Base-by-base conservation (phyloP, 2,888 invertebrate genomes). In the Acronicta alni region DNA sequence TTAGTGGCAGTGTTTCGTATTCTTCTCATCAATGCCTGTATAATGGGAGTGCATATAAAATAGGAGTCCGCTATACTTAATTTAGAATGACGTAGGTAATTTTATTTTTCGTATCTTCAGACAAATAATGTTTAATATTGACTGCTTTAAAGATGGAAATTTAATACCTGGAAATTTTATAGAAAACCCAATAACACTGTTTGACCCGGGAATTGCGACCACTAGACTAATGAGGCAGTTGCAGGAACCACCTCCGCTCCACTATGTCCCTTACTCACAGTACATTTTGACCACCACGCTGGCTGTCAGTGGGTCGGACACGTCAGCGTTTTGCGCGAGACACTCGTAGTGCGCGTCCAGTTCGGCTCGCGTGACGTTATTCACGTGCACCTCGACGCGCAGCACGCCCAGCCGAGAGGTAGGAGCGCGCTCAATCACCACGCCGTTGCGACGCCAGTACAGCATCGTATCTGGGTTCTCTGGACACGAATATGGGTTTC, bases 331-430 rank as follows among this genome's bases (percentile, higher is more conserved):
- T 30, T 89, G 87, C 0, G 87, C 88, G 0, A 89, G 56, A 54
- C 92, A 93, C 49, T 89, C 89, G 59, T 89, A 92, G 44, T 84
- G 88, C 0, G 89, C 88, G 67, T 89, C 84, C 0, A 88, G 75
- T 2, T 93, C 91, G 7, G 63, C 75, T 0, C 92, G 84, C 0
- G 88, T 78, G 0, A 83, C 75, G 65, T 88, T 87, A 12, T 39
- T 57, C 14, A 87, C 73, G 38, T 57, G 79, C 38, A 89, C 77
- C 0, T 82, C 83, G 0, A 87, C 85, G 0, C 85, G 81, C 10
- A 87, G 53, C 23, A 85, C 66, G n/a, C 85, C 84, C 0, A 78
- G 72, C 0, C 78, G 75, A 0, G 68, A 72, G 0, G 74, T 54
- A 39, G 77, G 75, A 0, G 84, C 80, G 3, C 83, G 81, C 57